Evolutionary conservation across 2,113 vertebrate genomes (phyloP), one percentile per base, ranked within the genome.

Genomic region (Pongo pygmaeus): DNA sequence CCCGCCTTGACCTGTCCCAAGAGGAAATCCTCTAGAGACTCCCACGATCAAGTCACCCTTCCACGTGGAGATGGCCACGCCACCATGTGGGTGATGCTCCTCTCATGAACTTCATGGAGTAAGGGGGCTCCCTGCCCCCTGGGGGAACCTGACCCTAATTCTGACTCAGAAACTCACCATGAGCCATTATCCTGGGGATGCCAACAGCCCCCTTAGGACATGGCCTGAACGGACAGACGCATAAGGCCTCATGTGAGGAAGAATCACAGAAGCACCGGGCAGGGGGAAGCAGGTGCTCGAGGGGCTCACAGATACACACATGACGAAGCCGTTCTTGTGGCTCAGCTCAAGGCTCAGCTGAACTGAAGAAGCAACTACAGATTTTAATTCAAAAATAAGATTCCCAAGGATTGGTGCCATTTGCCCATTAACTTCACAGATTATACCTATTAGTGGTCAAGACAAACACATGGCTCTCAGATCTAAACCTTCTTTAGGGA

Each of bases 391-490:
- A 92, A 85, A 93, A 79, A 72, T 57, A 85, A 83, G 69, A 74
- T 64, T 64, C 43, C 48, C 59, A 85, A 92, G 48, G 89, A 93
- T 1, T 70, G 52, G 40, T 61, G 30, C n/a, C 50, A 64, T 27
- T 35, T 81, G 64, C 18, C 64, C 77, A 81, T 46, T 67, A 92
- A 69, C 46, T 52, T 69, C 55, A 48, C 8, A 86, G 79, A 40
- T 84, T 70, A 72, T 35, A 52, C 13, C 40, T 61, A 55, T 64
- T 20, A 43, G 75, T 67, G 67, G 75, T 43, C 0, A 0, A 95
- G 70, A 93, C 95, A 95, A 90, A 79, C 46, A 80, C 50, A 38
- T 75, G 52, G 57, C 43, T 80, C 84, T 57, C 74, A 77, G 72
- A 89, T 22, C 40, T 57, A 75, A 89, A 22, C 11, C 25, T 61